Conservation (phyloP, 2,113 vertebrate species). For the Sciurus niger region DNA sequence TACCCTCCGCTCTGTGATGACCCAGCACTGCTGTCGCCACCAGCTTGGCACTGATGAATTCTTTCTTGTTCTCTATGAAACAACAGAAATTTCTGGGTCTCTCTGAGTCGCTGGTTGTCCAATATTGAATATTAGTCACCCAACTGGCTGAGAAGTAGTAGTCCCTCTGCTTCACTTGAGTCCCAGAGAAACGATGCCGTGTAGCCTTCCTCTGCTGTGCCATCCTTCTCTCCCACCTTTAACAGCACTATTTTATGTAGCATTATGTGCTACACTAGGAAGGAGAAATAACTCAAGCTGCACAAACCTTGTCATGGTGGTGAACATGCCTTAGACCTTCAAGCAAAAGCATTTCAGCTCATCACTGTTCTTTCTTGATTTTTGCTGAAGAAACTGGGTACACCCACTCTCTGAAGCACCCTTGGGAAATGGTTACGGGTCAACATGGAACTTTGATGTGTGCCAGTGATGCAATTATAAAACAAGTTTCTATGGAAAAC, state of each 20-base stretch:
- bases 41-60: background rate
- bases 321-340: background rate
- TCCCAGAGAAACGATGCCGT: background rate
- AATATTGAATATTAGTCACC: background rate
- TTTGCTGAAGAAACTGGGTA: background rate
- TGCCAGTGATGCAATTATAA: background rate
- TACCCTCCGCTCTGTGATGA: background rate
- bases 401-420: background rate
- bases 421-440: background rate
- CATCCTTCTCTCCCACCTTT: too few relatives aligned
- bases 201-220: background rate
- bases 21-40: background rate
- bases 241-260: conserved; percentile 7
- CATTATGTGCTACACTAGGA: background rate
- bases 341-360: background rate
- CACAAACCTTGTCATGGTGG: background rate
- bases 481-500: background rate
- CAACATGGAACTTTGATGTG: conserved; percentile 5
- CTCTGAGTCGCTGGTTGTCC: background rate
- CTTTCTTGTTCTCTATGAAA: background rate
- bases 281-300: conserved; percentile 15
- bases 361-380: background rate
- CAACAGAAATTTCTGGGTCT: background rate
- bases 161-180: background rate
- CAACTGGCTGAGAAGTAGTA: background rate